A percentile compares a stretch with the other conserved stretches of the same genome.
Evolutionary conservation across 2,113 vertebrate species (phyloP).

Genomic region (Onychorhynchus coronatus): DNA sequence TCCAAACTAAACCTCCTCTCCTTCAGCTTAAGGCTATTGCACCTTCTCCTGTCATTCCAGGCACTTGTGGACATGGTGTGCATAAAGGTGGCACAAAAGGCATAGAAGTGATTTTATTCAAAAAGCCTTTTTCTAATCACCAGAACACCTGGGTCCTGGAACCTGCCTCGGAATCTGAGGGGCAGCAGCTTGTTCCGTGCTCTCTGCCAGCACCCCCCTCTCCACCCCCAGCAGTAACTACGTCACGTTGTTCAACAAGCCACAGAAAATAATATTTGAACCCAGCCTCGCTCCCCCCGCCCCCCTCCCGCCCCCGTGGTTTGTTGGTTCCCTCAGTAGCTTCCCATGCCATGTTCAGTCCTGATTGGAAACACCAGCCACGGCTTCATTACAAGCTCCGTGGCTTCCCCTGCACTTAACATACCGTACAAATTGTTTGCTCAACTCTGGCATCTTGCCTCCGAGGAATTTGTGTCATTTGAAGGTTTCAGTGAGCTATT

Average conservation of each 20-base stretch:
- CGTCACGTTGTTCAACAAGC: constrained; percentile 62
- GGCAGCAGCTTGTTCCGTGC: not conserved
- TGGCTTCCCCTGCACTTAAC: constrained; percentile 44
- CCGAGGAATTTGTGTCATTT: not conserved
- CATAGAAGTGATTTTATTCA: accelerated
- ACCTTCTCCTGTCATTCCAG: not conserved
- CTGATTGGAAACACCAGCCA: constrained; percentile 39
- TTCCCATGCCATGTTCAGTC: not conserved
- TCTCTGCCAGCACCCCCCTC: constrained; percentile 44
- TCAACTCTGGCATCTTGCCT: constrained; percentile 40
- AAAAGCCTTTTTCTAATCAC: not conserved
- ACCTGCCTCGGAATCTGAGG: constrained; percentile 68
- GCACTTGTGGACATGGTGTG: too few species aligned
- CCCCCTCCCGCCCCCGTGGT: not conserved
- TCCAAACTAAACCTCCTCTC: not conserved
- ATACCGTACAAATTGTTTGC: constrained; percentile 50
- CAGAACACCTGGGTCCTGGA: not conserved
- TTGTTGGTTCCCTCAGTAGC: constrained; percentile 55
- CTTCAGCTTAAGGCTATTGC: not conserved
- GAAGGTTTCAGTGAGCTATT: not conserved
- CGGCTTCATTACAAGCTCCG: constrained; percentile 11
- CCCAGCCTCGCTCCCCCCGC: not conserved
- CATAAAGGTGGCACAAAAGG: not conserved
- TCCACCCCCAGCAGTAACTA: constrained; percentile 48
- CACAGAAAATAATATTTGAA: constrained; percentile 1